Base-by-base conservation (phyloP, 2,797 vertebrate genomes). In the Pipistrellus nathusii region DNA sequence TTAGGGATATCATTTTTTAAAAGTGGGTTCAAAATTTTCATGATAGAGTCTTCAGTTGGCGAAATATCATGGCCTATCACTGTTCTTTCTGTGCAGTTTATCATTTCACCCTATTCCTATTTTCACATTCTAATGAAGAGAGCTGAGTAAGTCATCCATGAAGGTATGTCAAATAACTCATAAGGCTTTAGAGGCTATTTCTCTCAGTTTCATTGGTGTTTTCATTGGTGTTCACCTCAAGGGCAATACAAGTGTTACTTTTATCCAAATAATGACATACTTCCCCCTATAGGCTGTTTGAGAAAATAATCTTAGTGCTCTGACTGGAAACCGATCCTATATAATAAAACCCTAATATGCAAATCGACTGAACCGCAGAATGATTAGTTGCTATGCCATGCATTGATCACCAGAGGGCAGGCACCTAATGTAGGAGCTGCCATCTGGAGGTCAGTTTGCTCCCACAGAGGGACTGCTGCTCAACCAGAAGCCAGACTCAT, bases 231-330 rank as follows among this genome's bases (percentile, higher is more conserved):
- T 59, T 27, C 75, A 93, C 85, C 27, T 81, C 76, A 84, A 92
- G 53, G 27, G 10, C 41, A 55, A 93, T 82, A 53, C 69, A 66
- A 41, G 5, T 87, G 76, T 84, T 59, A 71, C 8, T 53, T 91
- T 85, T 32, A 84, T 51, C 21, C 23, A 35, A 88, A 69, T 35
- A 69, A 64, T 86, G 44, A 68, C 20, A 38, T 38, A 76, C 75
- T 80, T 94, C 93, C 94, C 32, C 18, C 17, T 51, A 82, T 87
- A 55, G 86, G n/a, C 11, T 88, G 3, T 77, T 87, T 41, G 66
- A 95, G 32, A 81, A 88, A 91, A 88, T 38, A 85, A 57, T 91
- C 62, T 73, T 69, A 38, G 38, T 68, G 30, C 57, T 89, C n/a
- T 72, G 14, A 71, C 10, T 81, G 53, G 8, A 94, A 69, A 78